Base-by-base conservation (phyloP, 2,113 vertebrate species). In the Neopipo cinnamomea region DNA sequence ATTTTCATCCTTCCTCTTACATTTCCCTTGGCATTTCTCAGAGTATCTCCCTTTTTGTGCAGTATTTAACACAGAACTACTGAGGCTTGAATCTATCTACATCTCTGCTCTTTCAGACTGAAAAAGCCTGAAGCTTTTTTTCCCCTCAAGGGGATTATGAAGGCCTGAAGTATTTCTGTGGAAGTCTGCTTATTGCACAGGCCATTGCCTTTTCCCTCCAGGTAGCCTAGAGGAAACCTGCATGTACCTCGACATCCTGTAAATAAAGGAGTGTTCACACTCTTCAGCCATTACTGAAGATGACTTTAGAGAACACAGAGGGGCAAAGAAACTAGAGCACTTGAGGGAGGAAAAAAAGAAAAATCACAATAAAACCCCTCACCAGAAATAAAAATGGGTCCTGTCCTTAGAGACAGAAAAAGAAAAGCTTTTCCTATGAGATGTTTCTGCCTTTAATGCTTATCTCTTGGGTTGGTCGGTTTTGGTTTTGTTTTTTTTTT, bases 181-280 rank as follows among this genome's bases (percentile, higher is more conserved):
- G 50, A 90, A 67, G 39, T 63, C 85, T 91, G 58, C 62, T 79
- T 90, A 88, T 72, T 96, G 89, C 59, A 93, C 66, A 90, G 76
- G 78, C 59, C 62, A 83, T 70, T 96, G 85, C 73, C 35, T 95
- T 89, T 95, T 93, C 70, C 95, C 85, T 91, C 73, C 55, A 79
- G 89, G 63, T 82, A 96, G 89, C 91, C 91, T 76, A 82, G 66
- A 96, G 87, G 87, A 76, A 97, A 88, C 46, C 35, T 76, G 11
- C 17, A 67, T 41, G 47, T 30, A 90, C 70, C 65, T 91, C 53
- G 35, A 81, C n/a, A 6, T 80, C 31, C 58, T 91, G 67, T 25
- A 88, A 74, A 91, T 95, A 87, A 93, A 87, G 63, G n/a, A 89
- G 35, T 46, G 28, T 35, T 76, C 44, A 33, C 2, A 6, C 23